These are phyloP conservation scores for Steinernema carpocapsae DNA, from an alignment of 2,888 invertebrate species.

Conservation along the genomic window DNA sequence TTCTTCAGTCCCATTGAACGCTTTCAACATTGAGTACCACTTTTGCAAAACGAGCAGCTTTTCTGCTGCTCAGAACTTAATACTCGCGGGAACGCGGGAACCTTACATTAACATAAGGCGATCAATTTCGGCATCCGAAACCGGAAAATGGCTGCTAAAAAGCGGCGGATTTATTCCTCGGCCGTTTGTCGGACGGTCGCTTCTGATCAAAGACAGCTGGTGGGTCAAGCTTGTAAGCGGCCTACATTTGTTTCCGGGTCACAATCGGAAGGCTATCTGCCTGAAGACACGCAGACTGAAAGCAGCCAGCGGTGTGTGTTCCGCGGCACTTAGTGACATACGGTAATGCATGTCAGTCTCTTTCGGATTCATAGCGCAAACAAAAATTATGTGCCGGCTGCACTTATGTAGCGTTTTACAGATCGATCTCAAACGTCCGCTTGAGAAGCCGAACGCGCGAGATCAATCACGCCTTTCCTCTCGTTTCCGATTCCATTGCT, in stretches of 20 bases:
- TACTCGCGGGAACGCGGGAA: constrained; percentile 21
- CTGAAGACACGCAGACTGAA: neutral
- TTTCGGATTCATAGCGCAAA: constrained; percentile 18
- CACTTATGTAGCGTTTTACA: neutral
- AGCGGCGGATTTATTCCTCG: neutral
- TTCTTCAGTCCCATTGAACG: neutral
- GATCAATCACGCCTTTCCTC: constrained; percentile 13
- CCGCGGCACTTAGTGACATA: constrained; percentile 19
- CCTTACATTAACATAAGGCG: neutral
- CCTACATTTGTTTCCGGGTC: constrained; percentile 10
- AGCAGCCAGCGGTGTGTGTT: constrained; percentile 17
- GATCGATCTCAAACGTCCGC: neutral
- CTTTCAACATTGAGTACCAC: constrained; percentile 5
- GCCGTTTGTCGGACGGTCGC: neutral
- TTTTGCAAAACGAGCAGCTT: neutral
- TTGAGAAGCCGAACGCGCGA: neutral
- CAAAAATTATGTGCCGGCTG: neutral
- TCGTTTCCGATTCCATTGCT: neutral
- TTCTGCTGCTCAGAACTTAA: neutral
- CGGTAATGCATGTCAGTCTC: constrained; percentile 5
- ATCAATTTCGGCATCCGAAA: constrained; percentile 11
- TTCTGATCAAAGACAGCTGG: constrained; percentile 30
- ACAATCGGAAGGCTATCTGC: neutral
- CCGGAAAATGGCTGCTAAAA: neutral
- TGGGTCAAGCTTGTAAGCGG: neutral